phyloP scores from a whole-genome alignment of 2,888 invertebrate genomes.

The Holacanthella duospinosa region DNA sequence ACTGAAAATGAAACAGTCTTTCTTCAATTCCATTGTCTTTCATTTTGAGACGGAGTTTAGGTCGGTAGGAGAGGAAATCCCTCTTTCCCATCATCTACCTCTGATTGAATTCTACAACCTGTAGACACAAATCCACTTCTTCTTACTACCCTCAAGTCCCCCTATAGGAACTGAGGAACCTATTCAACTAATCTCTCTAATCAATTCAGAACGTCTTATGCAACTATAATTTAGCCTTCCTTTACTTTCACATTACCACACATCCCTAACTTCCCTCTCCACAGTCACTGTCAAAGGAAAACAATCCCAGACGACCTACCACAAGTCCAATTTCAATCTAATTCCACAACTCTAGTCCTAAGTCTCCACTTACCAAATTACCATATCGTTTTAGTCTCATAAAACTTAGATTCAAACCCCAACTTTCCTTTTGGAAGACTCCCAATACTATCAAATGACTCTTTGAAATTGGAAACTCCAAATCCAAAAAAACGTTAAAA shows the following conservation, averaged over 20 bases:
- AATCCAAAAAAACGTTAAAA: too few relatives aligned
- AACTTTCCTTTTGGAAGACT: too few relatives aligned
- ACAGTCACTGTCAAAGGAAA: too few relatives aligned
- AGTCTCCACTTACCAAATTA: too few relatives aligned
- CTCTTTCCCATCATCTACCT: conserved; percentile 8
- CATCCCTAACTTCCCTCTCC: background rate
- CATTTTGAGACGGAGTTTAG: background rate
- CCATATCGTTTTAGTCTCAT: too few relatives aligned
- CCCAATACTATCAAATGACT: too few relatives aligned
- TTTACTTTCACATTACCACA: background rate
- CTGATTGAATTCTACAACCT: conserved; percentile 27
- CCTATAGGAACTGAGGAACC: conserved; percentile 2
- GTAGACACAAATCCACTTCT: conserved; percentile 9
- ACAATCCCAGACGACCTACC: too few relatives aligned
- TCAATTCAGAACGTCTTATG: conserved; percentile 13
- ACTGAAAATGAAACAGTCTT: background rate
- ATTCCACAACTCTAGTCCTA: too few relatives aligned
- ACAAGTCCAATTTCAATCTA: too few relatives aligned
- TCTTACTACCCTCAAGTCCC: background rate
- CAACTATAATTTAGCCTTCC: background rate
- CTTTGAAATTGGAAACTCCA: too few relatives aligned
- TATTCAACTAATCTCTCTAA: conserved; percentile 20
- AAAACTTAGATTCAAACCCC: too few relatives aligned
- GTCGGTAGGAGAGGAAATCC: conserved; percentile 4
- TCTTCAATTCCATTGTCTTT: background rate